A percentile compares a stretch with the other conserved stretches of the same genome.
phyloP scores from a whole-genome alignment of 2,888 invertebrate species.

The Cosmopolites sordidus region DNA sequence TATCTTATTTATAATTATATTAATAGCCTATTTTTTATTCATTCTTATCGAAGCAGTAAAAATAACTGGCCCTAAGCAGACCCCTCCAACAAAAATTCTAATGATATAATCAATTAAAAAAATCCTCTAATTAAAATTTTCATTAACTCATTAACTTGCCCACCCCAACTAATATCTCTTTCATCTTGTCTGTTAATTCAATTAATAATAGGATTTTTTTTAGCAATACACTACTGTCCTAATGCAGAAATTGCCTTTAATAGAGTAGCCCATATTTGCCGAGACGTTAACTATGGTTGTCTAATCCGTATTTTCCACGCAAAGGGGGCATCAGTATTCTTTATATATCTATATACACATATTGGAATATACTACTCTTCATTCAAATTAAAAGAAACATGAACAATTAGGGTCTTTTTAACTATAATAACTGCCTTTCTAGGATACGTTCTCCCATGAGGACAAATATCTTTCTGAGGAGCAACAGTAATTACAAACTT shows the following conservation, averaged over 20 bases:
- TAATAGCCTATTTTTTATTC: not conserved
- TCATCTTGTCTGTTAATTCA: not conserved
- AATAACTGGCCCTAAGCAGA: not conserved
- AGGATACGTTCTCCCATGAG: conserved; percentile 73
- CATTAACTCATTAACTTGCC: not conserved
- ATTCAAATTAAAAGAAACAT: conserved; percentile 53
- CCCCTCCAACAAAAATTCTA: not conserved
- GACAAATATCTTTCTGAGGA: conserved; percentile 79
- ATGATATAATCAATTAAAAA: not conserved
- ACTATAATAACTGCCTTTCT: no score
- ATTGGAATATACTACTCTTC: conserved; percentile 56
- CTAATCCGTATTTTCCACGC: conserved; percentile 48
- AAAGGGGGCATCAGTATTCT: conserved; percentile 70
- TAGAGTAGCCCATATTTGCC: conserved; percentile 2
- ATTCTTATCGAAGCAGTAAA: not conserved
- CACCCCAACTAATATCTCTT: not conserved
- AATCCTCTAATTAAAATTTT: not conserved
- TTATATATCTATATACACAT: conserved; percentile 66
- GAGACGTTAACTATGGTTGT: not conserved
- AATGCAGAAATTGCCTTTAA: not conserved
- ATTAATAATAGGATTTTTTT: not conserved
- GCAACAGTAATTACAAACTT: conserved; percentile 66
- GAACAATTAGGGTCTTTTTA: conserved; percentile 65
- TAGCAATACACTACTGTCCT: not conserved
- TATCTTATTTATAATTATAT: not conserved